Evolutionary conservation across 2,888 invertebrate species (phyloP).

Genomic region (Zele albiditarsus): DNA sequence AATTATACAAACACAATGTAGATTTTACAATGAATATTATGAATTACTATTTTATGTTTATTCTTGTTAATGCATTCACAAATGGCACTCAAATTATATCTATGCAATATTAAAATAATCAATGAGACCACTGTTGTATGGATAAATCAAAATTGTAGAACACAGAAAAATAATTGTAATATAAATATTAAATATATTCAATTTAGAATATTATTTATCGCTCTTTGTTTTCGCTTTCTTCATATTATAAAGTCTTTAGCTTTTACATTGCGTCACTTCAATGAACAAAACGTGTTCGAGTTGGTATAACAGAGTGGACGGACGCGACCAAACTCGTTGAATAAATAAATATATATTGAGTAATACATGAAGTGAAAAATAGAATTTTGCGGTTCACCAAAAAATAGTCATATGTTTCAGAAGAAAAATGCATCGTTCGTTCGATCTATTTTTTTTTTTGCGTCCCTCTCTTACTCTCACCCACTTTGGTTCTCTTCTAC

Average conservation of each 20-base stretch:
- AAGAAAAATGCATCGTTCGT: conserved; percentile 2
- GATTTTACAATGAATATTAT: neutral
- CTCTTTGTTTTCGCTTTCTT: too few species aligned
- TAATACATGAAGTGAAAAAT: neutral
- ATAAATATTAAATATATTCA: neutral
- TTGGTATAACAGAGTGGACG: too few species aligned
- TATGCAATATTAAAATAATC: neutral
- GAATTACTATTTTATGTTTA: too few species aligned
- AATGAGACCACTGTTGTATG: neutral
- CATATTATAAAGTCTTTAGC: too few species aligned
- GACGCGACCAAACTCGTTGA: conserved; percentile 15
- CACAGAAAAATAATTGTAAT: neutral
- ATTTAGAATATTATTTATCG: too few species aligned
- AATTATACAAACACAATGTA: neutral
- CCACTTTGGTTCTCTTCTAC: neutral
- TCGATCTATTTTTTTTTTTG: neutral
- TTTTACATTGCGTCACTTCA: too few species aligned
- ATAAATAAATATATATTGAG: neutral
- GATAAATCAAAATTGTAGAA: neutral
- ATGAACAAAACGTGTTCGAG: too few species aligned
- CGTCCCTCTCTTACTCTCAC: neutral
- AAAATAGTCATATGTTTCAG: conserved; percentile 11
- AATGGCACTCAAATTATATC: neutral
- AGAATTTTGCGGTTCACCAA: conserved; percentile 19
- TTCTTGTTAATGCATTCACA: too few species aligned